Conservation (phyloP, 2,888 invertebrate species). For the Netelia virgata region DNA sequence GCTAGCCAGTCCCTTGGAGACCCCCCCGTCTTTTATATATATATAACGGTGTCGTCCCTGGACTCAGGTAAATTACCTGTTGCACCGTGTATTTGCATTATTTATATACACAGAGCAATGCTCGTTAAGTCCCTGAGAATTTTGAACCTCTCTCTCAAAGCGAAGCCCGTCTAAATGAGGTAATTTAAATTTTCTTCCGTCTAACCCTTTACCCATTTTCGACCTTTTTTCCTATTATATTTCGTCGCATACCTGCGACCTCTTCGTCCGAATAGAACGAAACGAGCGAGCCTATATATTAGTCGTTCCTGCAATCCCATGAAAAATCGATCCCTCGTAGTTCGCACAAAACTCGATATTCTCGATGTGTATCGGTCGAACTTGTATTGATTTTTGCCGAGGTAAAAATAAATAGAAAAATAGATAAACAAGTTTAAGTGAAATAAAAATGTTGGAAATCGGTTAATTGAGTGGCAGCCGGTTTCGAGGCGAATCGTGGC, state of each 20-base stretch:
- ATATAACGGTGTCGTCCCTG: conserved; percentile 12
- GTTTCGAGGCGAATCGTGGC: conserved; percentile 25
- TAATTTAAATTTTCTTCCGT: conserved; percentile 57
- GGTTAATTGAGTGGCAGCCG: conserved; percentile 24
- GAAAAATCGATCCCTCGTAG: not conserved
- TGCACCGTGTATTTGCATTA: conserved; percentile 66
- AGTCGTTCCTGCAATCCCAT: not conserved
- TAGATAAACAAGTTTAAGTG: not conserved
- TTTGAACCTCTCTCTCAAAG: conserved; percentile 17
- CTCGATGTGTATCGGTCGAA: conserved; percentile 20
- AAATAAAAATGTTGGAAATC: not conserved
- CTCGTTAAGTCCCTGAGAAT: conserved; percentile 27
- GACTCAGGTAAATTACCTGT: conserved; percentile 69
- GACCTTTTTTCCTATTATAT: conserved; percentile 38
- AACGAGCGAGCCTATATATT: not conserved
- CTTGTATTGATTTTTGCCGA: not conserved
- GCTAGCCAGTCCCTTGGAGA: too few species aligned
- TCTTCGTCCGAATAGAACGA: not conserved
- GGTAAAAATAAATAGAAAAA: not conserved
- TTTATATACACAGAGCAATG: conserved; percentile 8
- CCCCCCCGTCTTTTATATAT: not conserved
- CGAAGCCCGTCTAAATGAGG: conserved; percentile 43
- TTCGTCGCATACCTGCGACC: conserved; percentile 38
- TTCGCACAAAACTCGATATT: conserved; percentile 30
- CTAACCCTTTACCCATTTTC: conserved; percentile 41